phyloP scores from a whole-genome alignment of 2,113 vertebrate species.

The Oryzias javanicus region DNA sequence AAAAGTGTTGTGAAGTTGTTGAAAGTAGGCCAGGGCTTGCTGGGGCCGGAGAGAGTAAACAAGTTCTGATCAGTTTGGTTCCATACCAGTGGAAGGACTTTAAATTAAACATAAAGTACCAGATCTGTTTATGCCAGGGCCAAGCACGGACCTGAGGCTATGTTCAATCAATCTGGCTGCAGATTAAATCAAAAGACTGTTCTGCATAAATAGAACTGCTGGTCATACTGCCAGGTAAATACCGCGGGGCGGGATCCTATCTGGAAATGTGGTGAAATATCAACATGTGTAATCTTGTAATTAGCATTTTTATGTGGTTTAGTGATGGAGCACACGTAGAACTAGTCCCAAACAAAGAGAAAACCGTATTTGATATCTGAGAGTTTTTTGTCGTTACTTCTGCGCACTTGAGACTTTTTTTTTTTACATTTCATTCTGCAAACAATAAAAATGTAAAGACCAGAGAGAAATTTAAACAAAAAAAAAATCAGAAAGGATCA shows the following conservation, averaged over 20 bases:
- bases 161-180: constrained; percentile 64
- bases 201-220: constrained; percentile 37
- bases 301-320: constrained; percentile 31
- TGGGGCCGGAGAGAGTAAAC: constrained; percentile 59
- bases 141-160: constrained; percentile 59
- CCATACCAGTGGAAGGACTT: constrained; percentile 51
- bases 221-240: constrained; percentile 46
- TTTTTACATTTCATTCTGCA: constrained; percentile 36
- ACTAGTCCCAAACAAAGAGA: not conserved
- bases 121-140: constrained; percentile 60
- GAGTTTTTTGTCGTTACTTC: not conserved
- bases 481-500: no score
- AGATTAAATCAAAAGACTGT: constrained; percentile 62
- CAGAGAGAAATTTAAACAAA: no score
- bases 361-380: constrained; percentile 4
- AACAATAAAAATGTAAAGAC: not conserved
- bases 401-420: constrained; percentile 18
- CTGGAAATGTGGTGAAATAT: constrained; percentile 37
- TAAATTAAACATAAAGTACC: constrained; percentile 71
- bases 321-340: constrained; percentile 1
- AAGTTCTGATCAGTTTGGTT: constrained; percentile 67
- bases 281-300: constrained; percentile 51
- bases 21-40: constrained; percentile 69
- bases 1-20: constrained; percentile 54
- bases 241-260: constrained; percentile 35